Percentiles rank a stretch among this genome's conserved stretches.
phyloP scores from a whole-genome alignment of 2,888 invertebrate genomes.

The Pyrrhosoma nymphula region DNA sequence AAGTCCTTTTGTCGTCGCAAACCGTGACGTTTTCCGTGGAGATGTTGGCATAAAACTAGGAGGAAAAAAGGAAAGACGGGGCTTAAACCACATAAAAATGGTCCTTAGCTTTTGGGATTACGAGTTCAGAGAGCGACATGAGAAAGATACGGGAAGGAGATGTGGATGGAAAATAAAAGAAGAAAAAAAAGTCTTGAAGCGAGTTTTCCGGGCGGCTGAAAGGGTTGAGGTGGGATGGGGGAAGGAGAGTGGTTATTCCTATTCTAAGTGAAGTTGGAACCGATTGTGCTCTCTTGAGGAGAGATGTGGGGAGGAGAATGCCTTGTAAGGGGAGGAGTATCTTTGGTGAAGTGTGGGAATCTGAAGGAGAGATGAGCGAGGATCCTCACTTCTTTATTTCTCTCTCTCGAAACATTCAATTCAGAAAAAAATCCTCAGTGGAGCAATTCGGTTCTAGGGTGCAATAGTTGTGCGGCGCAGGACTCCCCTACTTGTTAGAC shows the following conservation, averaged over 20 bases:
- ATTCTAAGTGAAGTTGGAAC: not conserved
- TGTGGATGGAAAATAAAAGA: not conserved
- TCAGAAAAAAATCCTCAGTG: constrained; percentile 33
- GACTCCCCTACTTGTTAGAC: not conserved
- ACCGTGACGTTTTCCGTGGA: not conserved
- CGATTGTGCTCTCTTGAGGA: not conserved
- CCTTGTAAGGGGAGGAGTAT: not conserved
- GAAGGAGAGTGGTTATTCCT: not conserved
- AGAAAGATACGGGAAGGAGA: not conserved
- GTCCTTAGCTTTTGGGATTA: constrained; percentile 31
- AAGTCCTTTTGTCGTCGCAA: constrained; percentile 20
- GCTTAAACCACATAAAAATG: constrained; percentile 39
- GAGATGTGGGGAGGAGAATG: not conserved
- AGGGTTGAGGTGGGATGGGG: not conserved
- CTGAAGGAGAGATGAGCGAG: not conserved
- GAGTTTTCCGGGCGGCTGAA: not conserved
- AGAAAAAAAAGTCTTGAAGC: not conserved
- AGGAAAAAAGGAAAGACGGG: constrained; percentile 15
- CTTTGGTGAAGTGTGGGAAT: not conserved
- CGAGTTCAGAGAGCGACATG: not conserved
- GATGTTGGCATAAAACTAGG: not conserved
- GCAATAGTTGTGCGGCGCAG: too few relatives aligned
- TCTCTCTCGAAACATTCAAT: not conserved
- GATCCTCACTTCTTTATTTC: constrained; percentile 1
- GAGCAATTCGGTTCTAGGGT: not conserved